Evolutionary conservation across 2,888 invertebrate genomes (phyloP).

Genomic region (Xiphydria camelus): DNA sequence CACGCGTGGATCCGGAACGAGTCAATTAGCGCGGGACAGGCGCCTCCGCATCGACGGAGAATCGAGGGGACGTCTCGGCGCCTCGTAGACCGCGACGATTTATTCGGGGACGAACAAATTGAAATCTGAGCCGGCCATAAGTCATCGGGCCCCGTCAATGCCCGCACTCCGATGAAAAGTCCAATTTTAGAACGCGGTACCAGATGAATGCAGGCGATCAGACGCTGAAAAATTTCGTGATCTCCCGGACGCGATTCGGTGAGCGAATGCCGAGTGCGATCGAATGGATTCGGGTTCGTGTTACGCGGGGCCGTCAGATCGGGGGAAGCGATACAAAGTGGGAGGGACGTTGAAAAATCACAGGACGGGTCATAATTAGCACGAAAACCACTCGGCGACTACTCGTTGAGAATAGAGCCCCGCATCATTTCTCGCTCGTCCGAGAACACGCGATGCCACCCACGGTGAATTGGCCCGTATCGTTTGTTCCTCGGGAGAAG

Average conservation of each 20-base stretch:
- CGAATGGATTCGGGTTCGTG: too few relatives aligned
- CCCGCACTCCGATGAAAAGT: too few relatives aligned
- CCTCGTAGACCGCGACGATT: conserved; percentile 37
- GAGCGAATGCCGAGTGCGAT: too few relatives aligned
- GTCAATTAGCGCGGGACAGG: neutral
- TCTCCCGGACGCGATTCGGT: too few relatives aligned
- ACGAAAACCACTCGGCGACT: conserved; percentile 12
- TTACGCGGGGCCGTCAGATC: too few relatives aligned
- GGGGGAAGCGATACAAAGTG: neutral
- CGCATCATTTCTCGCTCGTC: conserved; percentile 3
- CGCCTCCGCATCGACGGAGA: neutral
- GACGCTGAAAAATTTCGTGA: too few relatives aligned
- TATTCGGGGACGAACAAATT: conserved; percentile 40
- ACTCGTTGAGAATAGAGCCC: conserved; percentile 8
- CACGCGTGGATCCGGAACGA: neutral
- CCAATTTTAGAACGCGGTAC: too few relatives aligned
- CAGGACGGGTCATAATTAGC: conserved; percentile 15
- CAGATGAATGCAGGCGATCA: too few relatives aligned
- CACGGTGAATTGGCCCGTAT: conserved; percentile 6
- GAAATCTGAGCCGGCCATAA: conserved; percentile 44
- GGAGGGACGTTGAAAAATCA: conserved; percentile 7
- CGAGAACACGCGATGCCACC: conserved; percentile 9
- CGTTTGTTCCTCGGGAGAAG: neutral
- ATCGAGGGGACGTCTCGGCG: conserved; percentile 25
- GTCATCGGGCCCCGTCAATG: conserved; percentile 14